Evolutionary conservation across 2,797 vertebrate species (phyloP), one percentile per base, ranked within the genome.

Genomic region (Diplodus sargus): DNA sequence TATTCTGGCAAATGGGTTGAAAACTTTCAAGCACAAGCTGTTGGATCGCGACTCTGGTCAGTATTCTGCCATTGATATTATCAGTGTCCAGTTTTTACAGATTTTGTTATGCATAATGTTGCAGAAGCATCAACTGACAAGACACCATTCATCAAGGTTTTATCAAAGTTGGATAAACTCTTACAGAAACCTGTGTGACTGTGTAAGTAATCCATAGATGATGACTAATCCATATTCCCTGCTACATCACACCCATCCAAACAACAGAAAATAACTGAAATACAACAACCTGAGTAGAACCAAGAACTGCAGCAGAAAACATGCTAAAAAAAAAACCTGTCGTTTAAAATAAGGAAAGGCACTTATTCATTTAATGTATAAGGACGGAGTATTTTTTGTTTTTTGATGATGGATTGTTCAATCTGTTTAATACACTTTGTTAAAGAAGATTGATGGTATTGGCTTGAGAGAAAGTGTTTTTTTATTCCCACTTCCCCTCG

Each of bases 321-420:
- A 0, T 18, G 52, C 9, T n/a, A 2, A 45, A 47, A 77, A 52
- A 66, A 68, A 59, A 14, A 4, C 2, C 1, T 67, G 73, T 65
- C 69, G 45, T 77, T 81, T 61, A 30, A 15, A 70, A 74, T 13
- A 18, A n/a, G 54, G 62, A 88, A 85, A 88, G 86, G 64, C 84
- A 87, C 83, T 91, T 83, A 86, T 89, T 91, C 85, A 86, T 91
- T 89, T 82, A 84, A 49, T 65, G 86, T 87, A 89, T 91, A 89
- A 90, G 87, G 88, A 84, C 72, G 71, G 76, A 87, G 81, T 65
- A 49, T 62, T 70, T 68, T 81, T 78, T 79, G 64, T 70, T 68
- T 81, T 78, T 79, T 49, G 76, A 86, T 94, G 94, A 95, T 92
- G 89, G 87, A 94, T 94, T 83, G 85, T 89, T 92, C 91, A 91